Evolutionary conservation across 30 jellyfish, hydroid and myxozoan species (phyloP).

Genomic region (Morbakka virulenta): DNA sequence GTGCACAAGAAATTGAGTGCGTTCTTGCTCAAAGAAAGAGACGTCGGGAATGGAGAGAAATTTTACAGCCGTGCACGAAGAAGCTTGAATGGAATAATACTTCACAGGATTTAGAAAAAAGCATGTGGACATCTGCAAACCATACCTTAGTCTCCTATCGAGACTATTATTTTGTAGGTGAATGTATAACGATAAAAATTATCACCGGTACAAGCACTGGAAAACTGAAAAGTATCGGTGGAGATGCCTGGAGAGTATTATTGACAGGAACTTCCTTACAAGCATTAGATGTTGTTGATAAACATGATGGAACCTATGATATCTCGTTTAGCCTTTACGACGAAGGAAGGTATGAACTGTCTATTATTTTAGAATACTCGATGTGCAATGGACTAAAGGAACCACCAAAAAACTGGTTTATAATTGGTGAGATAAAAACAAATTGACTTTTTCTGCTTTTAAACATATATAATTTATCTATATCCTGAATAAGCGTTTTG

Average conservation of each 20-base stretch:
- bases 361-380: conserved; percentile 31
- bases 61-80: conserved; percentile 24
- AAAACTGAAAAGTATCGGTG: conserved; percentile 28
- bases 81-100: conserved; percentile 26
- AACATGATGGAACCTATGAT: conserved; percentile 47
- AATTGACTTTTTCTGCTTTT: too few relatives aligned
- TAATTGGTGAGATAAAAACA: conserved; percentile 35
- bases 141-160: background rate
- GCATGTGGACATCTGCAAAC: conserved; percentile 10
- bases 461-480: too few relatives aligned
- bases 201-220: conserved; percentile 26
- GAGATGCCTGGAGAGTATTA: conserved; percentile 56
- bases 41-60: conserved; percentile 37
- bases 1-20: too few relatives aligned
- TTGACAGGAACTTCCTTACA: conserved; percentile 17
- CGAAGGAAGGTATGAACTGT: conserved; percentile 37
- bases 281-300: conserved; percentile 29
- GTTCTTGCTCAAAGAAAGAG: conserved; percentile 37
- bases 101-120: background rate
- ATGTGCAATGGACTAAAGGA: conserved; percentile 55
- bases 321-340: conserved; percentile 6
- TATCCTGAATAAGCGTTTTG: too few relatives aligned
- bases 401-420: conserved; percentile 59
- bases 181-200: conserved; percentile 2
- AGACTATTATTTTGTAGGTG: conserved; percentile 11